Evolutionary conservation across 2,797 vertebrate genomes (phyloP).

Genomic region (Poeciliopsis gracilis): DNA sequence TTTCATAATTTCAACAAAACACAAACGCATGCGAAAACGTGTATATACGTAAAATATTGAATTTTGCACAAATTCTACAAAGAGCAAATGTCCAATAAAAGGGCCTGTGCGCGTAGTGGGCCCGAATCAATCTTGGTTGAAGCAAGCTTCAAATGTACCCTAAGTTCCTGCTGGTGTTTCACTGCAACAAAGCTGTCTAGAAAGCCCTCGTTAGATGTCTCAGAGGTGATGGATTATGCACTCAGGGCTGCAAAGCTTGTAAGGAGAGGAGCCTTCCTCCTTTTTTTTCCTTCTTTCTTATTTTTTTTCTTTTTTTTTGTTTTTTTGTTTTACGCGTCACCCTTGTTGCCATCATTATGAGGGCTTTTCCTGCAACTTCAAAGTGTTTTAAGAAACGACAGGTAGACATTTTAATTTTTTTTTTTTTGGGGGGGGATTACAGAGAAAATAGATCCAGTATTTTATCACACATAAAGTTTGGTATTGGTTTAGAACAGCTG

Average conservation of each 20-base stretch:
- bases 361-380: slow-evolving; percentile 58
- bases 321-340: slow-evolving; percentile 45
- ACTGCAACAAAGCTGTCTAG: slow-evolving; percentile 75
- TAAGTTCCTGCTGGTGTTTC: slow-evolving; percentile 70
- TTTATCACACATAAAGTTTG: neutral
- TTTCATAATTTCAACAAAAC: slow-evolving; percentile 34
- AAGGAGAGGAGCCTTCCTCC: slow-evolving; percentile 67
- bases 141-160: slow-evolving; percentile 49
- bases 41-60: slow-evolving; percentile 53
- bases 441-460: neutral
- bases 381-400: slow-evolving; percentile 22
- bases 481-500: neutral
- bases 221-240: slow-evolving; percentile 77
- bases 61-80: slow-evolving; percentile 40
- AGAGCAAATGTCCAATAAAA: slow-evolving; percentile 27
- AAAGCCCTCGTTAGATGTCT: slow-evolving; percentile 72
- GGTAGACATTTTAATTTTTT: neutral
- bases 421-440: neutral
- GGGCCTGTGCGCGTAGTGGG: slow-evolving; percentile 31
- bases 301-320: neutral
- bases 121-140: slow-evolving; percentile 56
- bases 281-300: slow-evolving; percentile 40
- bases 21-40: slow-evolving; percentile 47
- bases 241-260: slow-evolving; percentile 70
- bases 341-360: slow-evolving; percentile 49